These are phyloP conservation scores for Rhynchopsitta pachyrhyncha DNA, from an alignment of 2,113 vertebrate species.

Conservation along the genomic window DNA sequence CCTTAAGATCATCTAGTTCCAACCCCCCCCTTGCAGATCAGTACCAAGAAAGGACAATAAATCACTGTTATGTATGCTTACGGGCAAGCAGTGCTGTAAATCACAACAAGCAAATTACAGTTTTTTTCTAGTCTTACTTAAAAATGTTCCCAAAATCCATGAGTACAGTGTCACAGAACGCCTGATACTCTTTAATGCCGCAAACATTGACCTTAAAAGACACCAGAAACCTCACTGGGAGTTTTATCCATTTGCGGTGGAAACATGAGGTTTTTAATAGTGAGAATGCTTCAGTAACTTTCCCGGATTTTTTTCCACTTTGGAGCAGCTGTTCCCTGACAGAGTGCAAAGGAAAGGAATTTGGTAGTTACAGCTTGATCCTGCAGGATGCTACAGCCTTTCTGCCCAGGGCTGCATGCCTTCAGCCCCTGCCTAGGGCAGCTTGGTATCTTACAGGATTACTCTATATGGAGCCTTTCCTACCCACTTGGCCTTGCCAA, in stretches of 20 bases:
- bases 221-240: slow-evolving; percentile 39
- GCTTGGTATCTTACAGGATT: neutral
- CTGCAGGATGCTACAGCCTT: neutral
- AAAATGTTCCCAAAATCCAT: neutral
- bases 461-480: neutral
- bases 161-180: neutral
- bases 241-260: slow-evolving; percentile 6
- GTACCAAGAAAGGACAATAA: neutral
- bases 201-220: slow-evolving; percentile 37
- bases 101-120: neutral
- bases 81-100: neutral
- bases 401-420: neutral
- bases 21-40: neutral
- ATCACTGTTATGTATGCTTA: neutral
- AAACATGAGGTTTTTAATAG: slow-evolving; percentile 48
- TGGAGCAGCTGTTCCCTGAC: slow-evolving; percentile 23
- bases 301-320: slow-evolving; percentile 47
- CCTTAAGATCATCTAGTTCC: neutral
- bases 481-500: neutral
- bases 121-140: neutral
- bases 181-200: slow-evolving; percentile 1
- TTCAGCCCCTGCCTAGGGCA: neutral
- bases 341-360: slow-evolving; percentile 46
- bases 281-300: slow-evolving; percentile 50
- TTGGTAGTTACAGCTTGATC: slow-evolving; percentile 12